Evolutionary conservation across 2,888 invertebrate species (phyloP), one percentile per base, ranked within the genome.

Genomic region (Muscina levida): DNA sequence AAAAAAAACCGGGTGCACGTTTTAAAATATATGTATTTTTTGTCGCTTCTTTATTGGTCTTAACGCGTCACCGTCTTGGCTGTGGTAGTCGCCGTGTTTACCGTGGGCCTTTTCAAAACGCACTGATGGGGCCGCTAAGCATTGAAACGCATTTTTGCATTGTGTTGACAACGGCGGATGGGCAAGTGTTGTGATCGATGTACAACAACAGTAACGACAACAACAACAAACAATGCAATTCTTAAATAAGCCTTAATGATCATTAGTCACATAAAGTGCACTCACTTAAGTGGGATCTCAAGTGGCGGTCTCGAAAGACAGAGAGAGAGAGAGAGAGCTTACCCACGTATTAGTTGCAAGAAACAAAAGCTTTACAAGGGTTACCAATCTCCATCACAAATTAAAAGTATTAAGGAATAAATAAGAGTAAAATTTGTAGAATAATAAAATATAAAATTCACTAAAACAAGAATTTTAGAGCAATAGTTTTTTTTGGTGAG

Each of bases 41-140:
- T n/a, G n/a, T n/a, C 17, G 4, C 13, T 59, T 39, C 42, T 37
- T 59, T 3, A 39, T 39, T 39, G 15, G 2, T 22, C 19, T 51
- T 10, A 17, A 17, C 17, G 2, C 19, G 15, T 17, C 17, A 39
- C 11, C 19, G 53, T 24, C 11, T 10, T 10, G 2, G 8, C 31
- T n/a, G n/a, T n/a, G n/a, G 22, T 10, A 48, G 11, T 42, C 42
- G 62, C 8, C 2, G 67, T 77, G 67, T 65, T 81, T 67, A 74
- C 81, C 71, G 81, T 72, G 74, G 81, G 77, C 81, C 57, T 71
- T 68, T 77, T 67, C 62, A 72, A 59, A 81, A 81, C 81, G 77
- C 81, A 81, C 77, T 81, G 81, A 77, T 31, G 15, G 37, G 62
- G 22, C 62, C 19, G 22, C 51, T n/a, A n/a, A n/a, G n/a, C 31